Evolutionary conservation across 2,113 vertebrate species (phyloP).

Genomic region (Sebastes schlegelii): DNA sequence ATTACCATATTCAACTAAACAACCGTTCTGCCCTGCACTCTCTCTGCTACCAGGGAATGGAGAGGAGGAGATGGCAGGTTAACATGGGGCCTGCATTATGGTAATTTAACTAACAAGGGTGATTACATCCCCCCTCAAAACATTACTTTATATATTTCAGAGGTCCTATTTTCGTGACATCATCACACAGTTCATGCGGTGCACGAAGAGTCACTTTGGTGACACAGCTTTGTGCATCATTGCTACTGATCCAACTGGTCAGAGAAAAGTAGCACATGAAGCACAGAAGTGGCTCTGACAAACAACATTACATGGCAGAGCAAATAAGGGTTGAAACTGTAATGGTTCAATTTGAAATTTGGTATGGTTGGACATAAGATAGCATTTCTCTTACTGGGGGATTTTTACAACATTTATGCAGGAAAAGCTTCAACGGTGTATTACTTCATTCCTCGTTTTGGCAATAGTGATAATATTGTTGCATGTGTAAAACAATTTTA

Average conservation of each 20-base stretch:
- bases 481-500: neutral
- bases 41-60: neutral
- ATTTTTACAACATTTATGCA: neutral
- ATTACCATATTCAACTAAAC: neutral
- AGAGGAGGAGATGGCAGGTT: neutral
- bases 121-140: neutral
- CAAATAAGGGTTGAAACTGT: neutral
- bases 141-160: neutral
- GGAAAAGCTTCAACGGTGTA: neutral
- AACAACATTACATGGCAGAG: neutral
- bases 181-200: neutral
- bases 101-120: too few relatives aligned
- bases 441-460: neutral
- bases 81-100: neutral
- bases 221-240: slow-evolving; percentile 1
- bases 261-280: neutral
- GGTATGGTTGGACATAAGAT: neutral
- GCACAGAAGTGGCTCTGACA: too few relatives aligned
- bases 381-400: neutral
- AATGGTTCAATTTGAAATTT: neutral
- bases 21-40: neutral
- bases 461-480: neutral
- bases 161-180: neutral
- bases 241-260: neutral
- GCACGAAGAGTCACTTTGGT: neutral